These are phyloP conservation scores for Hemibagrus wyckioides DNA, from an alignment of 2,113 vertebrate species.

Conservation along the genomic window DNA sequence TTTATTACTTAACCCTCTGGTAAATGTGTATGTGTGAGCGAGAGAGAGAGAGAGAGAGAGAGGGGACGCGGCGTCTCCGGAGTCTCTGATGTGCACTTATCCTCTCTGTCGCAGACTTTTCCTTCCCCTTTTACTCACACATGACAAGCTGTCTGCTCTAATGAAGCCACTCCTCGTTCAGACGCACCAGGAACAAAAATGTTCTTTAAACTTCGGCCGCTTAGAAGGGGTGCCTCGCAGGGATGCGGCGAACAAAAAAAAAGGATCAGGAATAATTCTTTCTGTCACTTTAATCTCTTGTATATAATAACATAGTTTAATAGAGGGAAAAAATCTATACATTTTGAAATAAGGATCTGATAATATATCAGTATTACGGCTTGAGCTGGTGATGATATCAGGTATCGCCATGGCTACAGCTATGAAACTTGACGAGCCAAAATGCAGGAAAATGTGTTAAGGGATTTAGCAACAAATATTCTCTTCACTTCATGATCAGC, in stretches of 20 bases:
- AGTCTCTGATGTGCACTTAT: constrained; percentile 12
- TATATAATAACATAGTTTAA: background rate
- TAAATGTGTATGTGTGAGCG: background rate
- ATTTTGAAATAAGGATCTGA: background rate
- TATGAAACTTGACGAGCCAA: background rate
- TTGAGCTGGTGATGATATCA: background rate
- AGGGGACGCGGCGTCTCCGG: background rate
- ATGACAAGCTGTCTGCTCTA: constrained; percentile 30
- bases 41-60: no score
- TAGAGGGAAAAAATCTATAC: background rate
- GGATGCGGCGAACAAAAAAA: background rate
- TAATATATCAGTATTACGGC: background rate
- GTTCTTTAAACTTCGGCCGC: constrained; percentile 2
- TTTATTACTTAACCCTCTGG: background rate
- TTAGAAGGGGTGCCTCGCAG: constrained; percentile 1
- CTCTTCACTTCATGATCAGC: background rate
- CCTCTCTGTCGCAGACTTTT: background rate
- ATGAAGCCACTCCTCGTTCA: constrained; percentile 22
- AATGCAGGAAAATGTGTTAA: background rate
- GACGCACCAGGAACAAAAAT: constrained; percentile 1
- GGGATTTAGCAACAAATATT: background rate
- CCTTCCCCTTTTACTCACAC: constrained; percentile 14
- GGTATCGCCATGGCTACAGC: background rate
- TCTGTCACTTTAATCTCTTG: constrained; percentile 8
- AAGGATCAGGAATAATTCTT: background rate